These are phyloP conservation scores for Steinernema scapterisci DNA, from an alignment of 2,888 invertebrate genomes.

Conservation along the genomic window DNA sequence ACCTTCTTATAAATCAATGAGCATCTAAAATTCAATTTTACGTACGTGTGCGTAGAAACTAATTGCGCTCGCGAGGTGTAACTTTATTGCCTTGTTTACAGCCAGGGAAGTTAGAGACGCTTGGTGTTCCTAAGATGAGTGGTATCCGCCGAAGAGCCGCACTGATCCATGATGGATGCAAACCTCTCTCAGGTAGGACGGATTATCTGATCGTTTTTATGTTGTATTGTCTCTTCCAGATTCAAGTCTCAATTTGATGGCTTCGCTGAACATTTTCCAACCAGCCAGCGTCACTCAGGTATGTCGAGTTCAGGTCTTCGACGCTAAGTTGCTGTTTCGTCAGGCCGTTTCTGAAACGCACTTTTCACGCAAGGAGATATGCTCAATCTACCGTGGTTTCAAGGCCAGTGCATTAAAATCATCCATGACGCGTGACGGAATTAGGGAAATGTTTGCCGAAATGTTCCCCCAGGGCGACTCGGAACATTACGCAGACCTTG, in stretches of 20 bases:
- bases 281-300: slow-evolving; percentile 20
- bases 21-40: no score
- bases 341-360: slow-evolving; percentile 61
- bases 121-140: no score
- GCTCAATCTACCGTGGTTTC: slow-evolving; percentile 61
- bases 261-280: neutral
- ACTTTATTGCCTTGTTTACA: no score
- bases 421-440: slow-evolving; percentile 56
- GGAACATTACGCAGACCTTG: slow-evolving; percentile 60
- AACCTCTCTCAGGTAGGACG: slow-evolving; percentile 1
- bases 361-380: slow-evolving; percentile 60
- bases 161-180: slow-evolving; percentile 20
- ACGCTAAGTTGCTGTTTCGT: neutral
- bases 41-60: no score
- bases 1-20: no score
- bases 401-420: slow-evolving; percentile 62
- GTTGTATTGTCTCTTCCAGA: neutral
- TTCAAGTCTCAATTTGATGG: slow-evolving; percentile 4
- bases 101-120: neutral
- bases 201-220: neutral
- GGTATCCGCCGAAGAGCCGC: slow-evolving; percentile 15
- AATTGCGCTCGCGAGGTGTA: no score
- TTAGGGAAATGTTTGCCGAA: slow-evolving; percentile 59
- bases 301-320: neutral
- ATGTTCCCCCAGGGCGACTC: slow-evolving; percentile 62